These are phyloP conservation scores for Hydropsyche tenuis DNA, from an alignment of 1,140 invertebrate species.

Conservation along the genomic window DNA sequence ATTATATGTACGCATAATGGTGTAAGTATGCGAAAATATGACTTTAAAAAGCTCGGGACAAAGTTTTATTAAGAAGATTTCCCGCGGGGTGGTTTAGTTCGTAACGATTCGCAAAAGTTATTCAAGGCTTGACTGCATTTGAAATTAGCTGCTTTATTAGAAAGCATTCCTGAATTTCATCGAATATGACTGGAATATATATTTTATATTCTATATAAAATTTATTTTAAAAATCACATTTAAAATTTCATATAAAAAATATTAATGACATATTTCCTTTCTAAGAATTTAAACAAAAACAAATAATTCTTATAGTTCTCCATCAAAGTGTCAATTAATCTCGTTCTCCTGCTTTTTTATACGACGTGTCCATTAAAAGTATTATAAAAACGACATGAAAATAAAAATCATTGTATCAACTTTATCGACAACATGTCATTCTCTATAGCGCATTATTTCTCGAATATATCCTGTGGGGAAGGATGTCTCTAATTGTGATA, in stretches of 20 bases:
- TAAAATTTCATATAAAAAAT: too few species aligned
- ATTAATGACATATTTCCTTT: too few species aligned
- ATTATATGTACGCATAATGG: background rate
- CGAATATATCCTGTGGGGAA: background rate
- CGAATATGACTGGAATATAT: too few species aligned
- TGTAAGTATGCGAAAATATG: background rate
- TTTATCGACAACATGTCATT: conserved; percentile 1
- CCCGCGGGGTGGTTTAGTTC: background rate
- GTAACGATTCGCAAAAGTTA: conserved; percentile 9
- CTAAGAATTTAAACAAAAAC: too few species aligned
- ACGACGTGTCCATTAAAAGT: too few species aligned
- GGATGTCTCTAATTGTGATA: too few species aligned
- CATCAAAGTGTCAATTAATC: too few species aligned
- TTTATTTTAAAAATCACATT: too few species aligned
- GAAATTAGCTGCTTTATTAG: background rate
- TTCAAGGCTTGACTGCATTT: background rate
- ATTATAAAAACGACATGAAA: too few species aligned
- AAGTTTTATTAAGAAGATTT: conserved; percentile 22
- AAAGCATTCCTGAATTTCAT: background rate
- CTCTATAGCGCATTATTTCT: background rate
- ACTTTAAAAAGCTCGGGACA: background rate
- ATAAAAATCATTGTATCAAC: background rate
- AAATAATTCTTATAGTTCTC: too few species aligned
- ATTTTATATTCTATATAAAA: too few species aligned
- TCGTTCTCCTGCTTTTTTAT: too few species aligned